Evolutionary conservation across 2,113 vertebrate genomes (phyloP).

Genomic region (Dissostichus mawsoni): DNA sequence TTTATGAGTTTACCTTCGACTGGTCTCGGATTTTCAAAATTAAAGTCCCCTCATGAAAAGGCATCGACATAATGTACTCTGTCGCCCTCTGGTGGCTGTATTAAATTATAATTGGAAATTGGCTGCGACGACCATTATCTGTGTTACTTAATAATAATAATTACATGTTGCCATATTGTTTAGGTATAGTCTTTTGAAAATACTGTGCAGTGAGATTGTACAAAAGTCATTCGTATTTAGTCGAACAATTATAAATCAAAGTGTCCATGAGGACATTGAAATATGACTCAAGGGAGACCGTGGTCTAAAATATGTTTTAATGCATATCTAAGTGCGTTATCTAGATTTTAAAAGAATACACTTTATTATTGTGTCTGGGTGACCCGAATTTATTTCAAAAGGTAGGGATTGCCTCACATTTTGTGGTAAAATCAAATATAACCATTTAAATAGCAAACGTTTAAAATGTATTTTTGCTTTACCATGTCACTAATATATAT

Average conservation of each 20-base stretch:
- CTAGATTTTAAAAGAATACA: too few species aligned
- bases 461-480: background rate
- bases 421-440: background rate
- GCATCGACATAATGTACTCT: background rate
- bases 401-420: background rate
- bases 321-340: too few species aligned
- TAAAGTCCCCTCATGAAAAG: background rate
- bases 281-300: too few species aligned
- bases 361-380: too few species aligned
- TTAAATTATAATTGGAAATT: background rate
- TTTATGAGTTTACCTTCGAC: background rate
- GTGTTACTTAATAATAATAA: too few species aligned
- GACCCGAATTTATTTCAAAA: background rate
- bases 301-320: too few species aligned
- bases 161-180: background rate
- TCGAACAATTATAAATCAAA: background rate
- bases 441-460: background rate
- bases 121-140: background rate
- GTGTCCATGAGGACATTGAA: background rate
- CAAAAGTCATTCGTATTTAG: too few species aligned
- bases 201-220: background rate
- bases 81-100: conserved; percentile 30
- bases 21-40: conserved; percentile 2
- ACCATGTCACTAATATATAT: background rate
- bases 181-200: background rate